Conservation (phyloP, 2,888 invertebrate species). For the Melangyna quadrimaculata region DNA sequence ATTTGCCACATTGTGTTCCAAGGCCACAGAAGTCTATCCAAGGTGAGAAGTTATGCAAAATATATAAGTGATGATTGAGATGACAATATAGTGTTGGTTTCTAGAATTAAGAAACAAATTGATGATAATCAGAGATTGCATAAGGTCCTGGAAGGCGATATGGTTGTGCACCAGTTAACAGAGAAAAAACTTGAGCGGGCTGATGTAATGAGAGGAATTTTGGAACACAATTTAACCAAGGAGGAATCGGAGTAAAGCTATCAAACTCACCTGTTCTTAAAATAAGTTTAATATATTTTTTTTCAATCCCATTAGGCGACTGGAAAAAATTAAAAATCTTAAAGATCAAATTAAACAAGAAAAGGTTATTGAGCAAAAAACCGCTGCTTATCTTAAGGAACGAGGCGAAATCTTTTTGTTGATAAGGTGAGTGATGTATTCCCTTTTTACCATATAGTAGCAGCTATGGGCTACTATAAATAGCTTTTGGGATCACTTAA, state of each 20-base stretch:
- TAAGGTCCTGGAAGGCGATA: slow-evolving; percentile 76
- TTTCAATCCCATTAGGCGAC: slow-evolving; percentile 74
- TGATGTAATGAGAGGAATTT: slow-evolving; percentile 75
- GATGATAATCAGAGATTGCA: slow-evolving; percentile 77
- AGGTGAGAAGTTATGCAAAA: slow-evolving; percentile 73
- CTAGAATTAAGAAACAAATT: slow-evolving; percentile 78
- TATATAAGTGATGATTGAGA: neutral
- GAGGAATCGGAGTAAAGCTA: slow-evolving; percentile 77
- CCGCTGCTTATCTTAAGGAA: slow-evolving; percentile 74
- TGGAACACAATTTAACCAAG: slow-evolving; percentile 77
- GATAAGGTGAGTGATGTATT: slow-evolving; percentile 74
- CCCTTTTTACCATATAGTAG: too few relatives aligned
- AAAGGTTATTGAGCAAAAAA: slow-evolving; percentile 71
- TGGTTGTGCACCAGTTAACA: slow-evolving; percentile 75
- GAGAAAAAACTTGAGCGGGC: slow-evolving; percentile 76
- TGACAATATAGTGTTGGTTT: neutral
- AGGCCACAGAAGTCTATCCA: slow-evolving; percentile 78
- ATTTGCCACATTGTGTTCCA: slow-evolving; percentile 78
- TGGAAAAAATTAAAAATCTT: slow-evolving; percentile 75
- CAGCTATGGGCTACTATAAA: too few relatives aligned
- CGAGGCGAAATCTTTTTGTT: slow-evolving; percentile 76
- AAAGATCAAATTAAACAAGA: slow-evolving; percentile 72
- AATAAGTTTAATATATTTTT: neutral
- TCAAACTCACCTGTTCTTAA: neutral
- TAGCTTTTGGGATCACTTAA: too few relatives aligned